Evolutionary conservation across 2,888 invertebrate species (phyloP).

Genomic region (Troglohyphantes excavatus): DNA sequence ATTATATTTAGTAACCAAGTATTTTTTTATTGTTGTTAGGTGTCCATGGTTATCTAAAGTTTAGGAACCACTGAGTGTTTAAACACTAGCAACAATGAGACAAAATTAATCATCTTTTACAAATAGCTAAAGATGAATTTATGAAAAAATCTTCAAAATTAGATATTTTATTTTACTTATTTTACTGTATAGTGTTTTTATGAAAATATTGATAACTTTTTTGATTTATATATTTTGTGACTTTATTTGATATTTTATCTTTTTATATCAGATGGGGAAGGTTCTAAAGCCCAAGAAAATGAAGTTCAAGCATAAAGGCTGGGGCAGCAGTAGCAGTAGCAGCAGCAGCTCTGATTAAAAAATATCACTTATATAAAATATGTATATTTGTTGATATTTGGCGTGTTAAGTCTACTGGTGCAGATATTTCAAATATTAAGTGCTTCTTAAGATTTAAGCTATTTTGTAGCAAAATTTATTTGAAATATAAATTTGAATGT

Average conservation of each 20-base stretch:
- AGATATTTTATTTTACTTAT: too few species aligned
- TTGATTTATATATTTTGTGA: too few species aligned
- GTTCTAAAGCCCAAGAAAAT: conserved; percentile 79
- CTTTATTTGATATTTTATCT: not conserved
- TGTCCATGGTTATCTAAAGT: too few species aligned
- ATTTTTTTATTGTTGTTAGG: too few species aligned
- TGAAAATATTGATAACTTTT: too few species aligned
- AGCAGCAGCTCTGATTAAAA: conserved; percentile 77
- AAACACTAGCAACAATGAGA: too few species aligned
- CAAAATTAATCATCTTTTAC: too few species aligned
- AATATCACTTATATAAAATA: not conserved
- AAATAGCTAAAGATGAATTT: too few species aligned
- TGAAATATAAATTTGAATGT: not conserved
- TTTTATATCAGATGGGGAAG: conserved; percentile 40
- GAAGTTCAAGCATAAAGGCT: conserved; percentile 70
- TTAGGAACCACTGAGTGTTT: too few species aligned
- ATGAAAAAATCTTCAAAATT: too few species aligned
- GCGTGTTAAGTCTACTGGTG: not conserved
- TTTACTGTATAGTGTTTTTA: too few species aligned
- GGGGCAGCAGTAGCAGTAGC: conserved; percentile 70
- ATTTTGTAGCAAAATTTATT: conserved; percentile 3
- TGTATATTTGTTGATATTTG: not conserved
- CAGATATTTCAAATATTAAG: not conserved
- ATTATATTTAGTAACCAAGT: too few species aligned
- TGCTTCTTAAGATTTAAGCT: not conserved